Conservation (phyloP, 2,797 vertebrate species). For the Meriones psammophilus region DNA sequence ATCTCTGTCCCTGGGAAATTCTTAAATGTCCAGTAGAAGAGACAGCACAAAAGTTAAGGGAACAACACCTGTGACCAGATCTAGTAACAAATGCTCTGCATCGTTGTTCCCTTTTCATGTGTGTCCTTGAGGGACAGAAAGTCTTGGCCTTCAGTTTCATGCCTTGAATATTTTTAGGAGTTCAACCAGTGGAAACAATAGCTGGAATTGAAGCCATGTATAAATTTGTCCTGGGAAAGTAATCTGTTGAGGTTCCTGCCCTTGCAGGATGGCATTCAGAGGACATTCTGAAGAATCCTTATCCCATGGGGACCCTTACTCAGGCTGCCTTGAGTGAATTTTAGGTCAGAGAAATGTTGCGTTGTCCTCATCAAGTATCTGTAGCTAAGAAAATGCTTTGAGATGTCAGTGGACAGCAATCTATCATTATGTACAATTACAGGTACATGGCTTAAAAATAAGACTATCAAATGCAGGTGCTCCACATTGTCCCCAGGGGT, state of each 20-base stretch:
- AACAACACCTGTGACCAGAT: neutral
- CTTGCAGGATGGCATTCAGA: neutral
- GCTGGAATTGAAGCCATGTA: neutral
- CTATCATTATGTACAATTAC: neutral
- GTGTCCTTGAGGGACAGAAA: neutral
- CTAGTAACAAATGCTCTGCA: neutral
- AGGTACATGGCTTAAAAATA: neutral
- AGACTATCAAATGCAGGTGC: neutral
- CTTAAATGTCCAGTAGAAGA: neutral
- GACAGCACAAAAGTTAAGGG: neutral
- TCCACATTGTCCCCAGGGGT: accelerated
- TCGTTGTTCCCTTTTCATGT: neutral
- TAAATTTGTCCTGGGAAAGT: neutral
- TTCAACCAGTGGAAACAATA: neutral
- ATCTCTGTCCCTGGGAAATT: neutral
- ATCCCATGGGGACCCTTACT: neutral
- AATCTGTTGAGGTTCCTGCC: neutral
- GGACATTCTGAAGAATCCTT: neutral
- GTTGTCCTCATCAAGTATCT: neutral
- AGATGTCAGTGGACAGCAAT: neutral
- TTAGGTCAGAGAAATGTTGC: neutral
- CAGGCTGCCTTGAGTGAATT: neutral
- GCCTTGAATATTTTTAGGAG: neutral
- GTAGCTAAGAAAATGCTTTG: constrained; percentile 13
- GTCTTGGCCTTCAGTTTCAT: neutral